Conservation (phyloP, 2,888 invertebrate genomes). For the Sialis lutaria region DNA sequence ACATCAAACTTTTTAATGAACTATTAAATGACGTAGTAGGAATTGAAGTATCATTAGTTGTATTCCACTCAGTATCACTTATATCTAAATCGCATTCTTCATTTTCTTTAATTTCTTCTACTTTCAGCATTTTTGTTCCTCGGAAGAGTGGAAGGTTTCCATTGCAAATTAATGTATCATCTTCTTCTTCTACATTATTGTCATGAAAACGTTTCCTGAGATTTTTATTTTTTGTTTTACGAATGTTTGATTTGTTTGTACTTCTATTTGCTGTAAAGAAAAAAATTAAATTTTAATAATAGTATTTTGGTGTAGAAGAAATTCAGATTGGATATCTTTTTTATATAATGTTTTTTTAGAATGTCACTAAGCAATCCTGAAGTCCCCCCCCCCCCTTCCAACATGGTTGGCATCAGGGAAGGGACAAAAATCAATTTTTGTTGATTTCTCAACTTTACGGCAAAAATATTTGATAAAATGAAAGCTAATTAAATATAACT, state of each 20-base stretch:
- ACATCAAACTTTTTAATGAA: slow-evolving; percentile 36
- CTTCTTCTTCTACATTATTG: slow-evolving; percentile 8
- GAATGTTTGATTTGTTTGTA: too few species aligned
- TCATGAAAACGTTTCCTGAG: too few species aligned
- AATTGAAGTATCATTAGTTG: neutral
- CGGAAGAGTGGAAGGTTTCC: slow-evolving; percentile 22
- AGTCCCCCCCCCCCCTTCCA: too few species aligned
- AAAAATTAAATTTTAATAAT: neutral
- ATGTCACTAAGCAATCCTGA: too few species aligned
- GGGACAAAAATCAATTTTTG: too few species aligned
- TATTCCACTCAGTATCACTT: slow-evolving; percentile 22
- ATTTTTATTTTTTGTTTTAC: neutral
- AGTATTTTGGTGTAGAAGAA: neutral
- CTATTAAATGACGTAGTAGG: slow-evolving; percentile 24
- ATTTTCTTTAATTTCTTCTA: slow-evolving; percentile 8
- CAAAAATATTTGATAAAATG: too few species aligned
- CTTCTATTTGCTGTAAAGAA: neutral
- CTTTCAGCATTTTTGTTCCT: slow-evolving; percentile 19
- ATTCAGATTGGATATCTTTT: too few species aligned
- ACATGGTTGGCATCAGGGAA: too few species aligned
- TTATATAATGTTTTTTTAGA: too few species aligned
- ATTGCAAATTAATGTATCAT: slow-evolving; percentile 23
- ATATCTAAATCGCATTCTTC: slow-evolving; percentile 18
- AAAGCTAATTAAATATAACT: too few species aligned
- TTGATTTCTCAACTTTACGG: too few species aligned